Evolutionary conservation across 1,140 invertebrate genomes (phyloP).

Genomic region (Callitettix versicolor): DNA sequence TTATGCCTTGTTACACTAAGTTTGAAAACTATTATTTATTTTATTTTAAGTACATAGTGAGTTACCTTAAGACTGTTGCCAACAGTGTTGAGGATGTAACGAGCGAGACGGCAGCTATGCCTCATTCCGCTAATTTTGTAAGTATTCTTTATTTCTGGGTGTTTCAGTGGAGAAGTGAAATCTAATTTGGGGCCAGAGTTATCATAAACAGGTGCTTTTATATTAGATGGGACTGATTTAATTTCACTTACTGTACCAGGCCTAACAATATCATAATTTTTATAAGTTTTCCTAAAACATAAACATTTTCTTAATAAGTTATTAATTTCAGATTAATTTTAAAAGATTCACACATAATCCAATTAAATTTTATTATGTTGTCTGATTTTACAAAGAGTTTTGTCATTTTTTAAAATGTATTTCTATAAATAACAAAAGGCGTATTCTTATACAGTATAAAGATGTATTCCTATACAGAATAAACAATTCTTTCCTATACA

Average conservation of each 20-base stretch:
- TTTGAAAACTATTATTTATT: too few relatives aligned
- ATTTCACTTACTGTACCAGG: conserved; percentile 48
- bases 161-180: conserved; percentile 30
- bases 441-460: too few relatives aligned
- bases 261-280: conserved; percentile 52
- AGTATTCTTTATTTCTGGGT: conserved; percentile 61
- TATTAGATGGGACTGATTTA: conserved; percentile 51
- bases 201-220: conserved; percentile 58
- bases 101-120: conserved; percentile 64
- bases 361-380: too few relatives aligned
- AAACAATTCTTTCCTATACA: too few relatives aligned
- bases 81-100: conserved; percentile 49
- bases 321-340: too few relatives aligned
- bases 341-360: too few relatives aligned
- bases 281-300: conserved; percentile 42
- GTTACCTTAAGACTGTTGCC: conserved; percentile 51
- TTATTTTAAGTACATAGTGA: too few relatives aligned
- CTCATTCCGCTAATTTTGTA: conserved; percentile 61
- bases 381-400: too few relatives aligned
- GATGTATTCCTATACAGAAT: too few relatives aligned
- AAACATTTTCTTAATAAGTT: too few relatives aligned
- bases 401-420: too few relatives aligned
- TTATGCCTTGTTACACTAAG: not conserved
- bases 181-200: conserved; percentile 33
- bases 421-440: too few relatives aligned